phyloP scores from a whole-genome alignment of 2,113 vertebrate genomes.

The Dascyllus trimaculatus region DNA sequence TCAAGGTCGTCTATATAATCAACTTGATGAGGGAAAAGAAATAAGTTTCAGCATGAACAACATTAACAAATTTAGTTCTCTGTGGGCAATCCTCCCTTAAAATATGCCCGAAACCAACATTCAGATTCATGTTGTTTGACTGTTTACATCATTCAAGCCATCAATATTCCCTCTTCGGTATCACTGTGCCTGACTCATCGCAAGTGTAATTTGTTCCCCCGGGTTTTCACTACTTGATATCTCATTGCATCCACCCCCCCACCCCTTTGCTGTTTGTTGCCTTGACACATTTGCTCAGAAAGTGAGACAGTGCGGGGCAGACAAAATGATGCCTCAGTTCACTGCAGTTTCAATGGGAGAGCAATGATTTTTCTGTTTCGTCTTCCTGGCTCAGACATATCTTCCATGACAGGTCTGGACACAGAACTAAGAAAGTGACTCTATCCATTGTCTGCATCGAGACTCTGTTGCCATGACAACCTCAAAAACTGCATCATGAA shows the following conservation, averaged over 20 bases:
- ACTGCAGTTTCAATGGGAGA: conserved; percentile 30
- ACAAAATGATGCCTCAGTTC: conserved; percentile 45
- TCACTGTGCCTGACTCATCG: conserved; percentile 41
- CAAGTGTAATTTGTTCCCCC: conserved; percentile 57
- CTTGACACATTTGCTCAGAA: conserved; percentile 41
- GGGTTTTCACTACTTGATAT: conserved; percentile 60
- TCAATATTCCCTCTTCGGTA: conserved; percentile 28
- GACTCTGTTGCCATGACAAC: conserved; percentile 54
- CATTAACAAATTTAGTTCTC: conserved; percentile 46
- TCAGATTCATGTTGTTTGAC: conserved; percentile 29
- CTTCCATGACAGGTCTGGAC: conserved; percentile 17
- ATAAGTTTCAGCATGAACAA: conserved; percentile 47
- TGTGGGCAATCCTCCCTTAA: conserved; percentile 36
- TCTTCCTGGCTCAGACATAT: conserved; percentile 27
- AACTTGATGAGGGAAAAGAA: conserved; percentile 50
- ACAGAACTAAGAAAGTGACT: conserved; percentile 30
- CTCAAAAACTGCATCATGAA: conserved; percentile 13
- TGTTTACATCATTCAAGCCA: conserved; percentile 41
- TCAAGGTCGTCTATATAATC: conserved; percentile 42
- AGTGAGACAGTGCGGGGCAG: conserved; percentile 41
- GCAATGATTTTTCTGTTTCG: conserved; percentile 10
- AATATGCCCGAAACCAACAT: conserved; percentile 37
- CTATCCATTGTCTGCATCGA: conserved; percentile 22
- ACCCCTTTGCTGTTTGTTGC: conserved; percentile 13
- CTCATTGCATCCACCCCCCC: conserved; percentile 40